A percentile compares a stretch with the other conserved stretches of the same genome.
Conservation (phyloP, 2,888 invertebrate genomes). For the Campopleginae sp. region DNA sequence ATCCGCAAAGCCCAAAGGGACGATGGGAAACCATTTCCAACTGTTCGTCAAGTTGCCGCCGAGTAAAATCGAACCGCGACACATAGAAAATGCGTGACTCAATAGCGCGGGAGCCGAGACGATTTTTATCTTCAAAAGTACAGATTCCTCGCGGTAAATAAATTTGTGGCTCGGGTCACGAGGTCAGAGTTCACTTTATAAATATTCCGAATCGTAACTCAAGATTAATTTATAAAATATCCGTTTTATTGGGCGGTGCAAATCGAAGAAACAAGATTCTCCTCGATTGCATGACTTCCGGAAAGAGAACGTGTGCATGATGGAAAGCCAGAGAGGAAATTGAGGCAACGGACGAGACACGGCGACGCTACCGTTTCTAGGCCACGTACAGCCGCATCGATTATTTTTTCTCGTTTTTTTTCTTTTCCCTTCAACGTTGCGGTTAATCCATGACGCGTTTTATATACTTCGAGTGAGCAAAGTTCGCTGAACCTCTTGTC, state of each 20-base stretch:
- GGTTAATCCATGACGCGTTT: conserved; percentile 12
- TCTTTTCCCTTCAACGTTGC: too few species aligned
- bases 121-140: neutral
- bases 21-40: conserved; percentile 19
- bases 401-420: conserved; percentile 67
- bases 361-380: conserved; percentile 70
- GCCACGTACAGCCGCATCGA: conserved; percentile 74
- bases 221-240: neutral
- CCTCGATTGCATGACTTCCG: conserved; percentile 11
- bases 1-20: conserved; percentile 63
- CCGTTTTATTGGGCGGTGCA: neutral
- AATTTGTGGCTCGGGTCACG: neutral
- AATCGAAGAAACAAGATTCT: neutral
- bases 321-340: conserved; percentile 10
- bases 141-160: neutral
- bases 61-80: conserved; percentile 19
- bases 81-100: neutral
- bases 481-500: conserved; percentile 70
- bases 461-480: conserved; percentile 35
- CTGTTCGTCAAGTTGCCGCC: neutral
- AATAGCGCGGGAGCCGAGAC: neutral
- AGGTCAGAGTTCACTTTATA: neutral
- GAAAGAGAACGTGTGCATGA: neutral
- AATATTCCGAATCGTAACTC: neutral
- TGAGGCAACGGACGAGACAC: conserved; percentile 40